These are phyloP conservation scores for Emydoidea blandingii DNA, from an alignment of 2,797 vertebrate genomes.

Conservation along the genomic window DNA sequence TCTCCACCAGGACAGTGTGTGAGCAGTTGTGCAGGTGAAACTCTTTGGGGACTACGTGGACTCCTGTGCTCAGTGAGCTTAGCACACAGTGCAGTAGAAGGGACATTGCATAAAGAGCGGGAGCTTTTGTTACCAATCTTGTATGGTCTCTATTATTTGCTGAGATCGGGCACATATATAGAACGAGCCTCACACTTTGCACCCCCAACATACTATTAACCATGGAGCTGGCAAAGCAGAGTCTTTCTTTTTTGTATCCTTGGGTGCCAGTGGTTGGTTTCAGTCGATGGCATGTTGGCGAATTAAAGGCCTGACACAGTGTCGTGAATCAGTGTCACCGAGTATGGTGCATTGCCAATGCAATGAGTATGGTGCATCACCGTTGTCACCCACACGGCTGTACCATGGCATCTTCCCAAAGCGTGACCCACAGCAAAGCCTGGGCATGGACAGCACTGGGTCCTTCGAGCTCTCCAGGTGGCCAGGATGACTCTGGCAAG, in stretches of 20 bases:
- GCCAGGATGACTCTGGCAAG: not conserved
- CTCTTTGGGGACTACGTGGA: not conserved
- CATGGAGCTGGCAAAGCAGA: not conserved
- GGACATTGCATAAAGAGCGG: not conserved
- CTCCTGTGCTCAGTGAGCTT: not conserved
- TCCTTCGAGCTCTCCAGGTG: not conserved
- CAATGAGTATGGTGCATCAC: not conserved
- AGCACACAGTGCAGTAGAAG: not conserved
- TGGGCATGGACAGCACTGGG: no score
- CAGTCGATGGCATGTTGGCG: not conserved
- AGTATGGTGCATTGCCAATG: no score
- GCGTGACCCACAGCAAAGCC: rapidly evolving
- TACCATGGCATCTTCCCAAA: not conserved
- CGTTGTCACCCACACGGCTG: not conserved
- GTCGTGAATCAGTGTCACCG: not conserved
- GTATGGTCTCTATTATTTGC: not conserved
- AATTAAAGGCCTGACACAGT: not conserved
- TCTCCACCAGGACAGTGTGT: not conserved
- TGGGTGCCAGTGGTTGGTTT: not conserved
- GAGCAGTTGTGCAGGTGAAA: not conserved
- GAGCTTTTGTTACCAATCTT: not conserved
- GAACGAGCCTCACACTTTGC: not conserved
- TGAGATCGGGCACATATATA: not conserved
- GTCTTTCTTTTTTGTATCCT: not conserved
- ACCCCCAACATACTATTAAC: not conserved